These are phyloP conservation scores for Galago senegalensis DNA, from an alignment of 2,797 vertebrate species.

Conservation along the genomic window DNA sequence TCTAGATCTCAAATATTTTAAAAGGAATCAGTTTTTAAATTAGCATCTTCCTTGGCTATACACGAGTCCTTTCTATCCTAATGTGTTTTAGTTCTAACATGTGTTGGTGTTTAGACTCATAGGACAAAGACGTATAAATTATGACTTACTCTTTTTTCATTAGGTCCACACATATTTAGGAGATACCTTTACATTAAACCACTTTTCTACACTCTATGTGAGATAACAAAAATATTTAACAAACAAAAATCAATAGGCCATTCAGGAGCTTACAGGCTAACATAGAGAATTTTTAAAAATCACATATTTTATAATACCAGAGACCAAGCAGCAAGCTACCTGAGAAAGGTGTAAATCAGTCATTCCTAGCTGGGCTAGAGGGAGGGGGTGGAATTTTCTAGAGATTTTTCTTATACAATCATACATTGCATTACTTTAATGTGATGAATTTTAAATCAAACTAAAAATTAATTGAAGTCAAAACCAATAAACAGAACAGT, in stretches of 20 bases:
- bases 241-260: constrained; percentile 16
- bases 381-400: not conserved
- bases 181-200: not conserved
- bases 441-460: constrained; percentile 53
- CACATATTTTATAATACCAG: not conserved
- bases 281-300: not conserved
- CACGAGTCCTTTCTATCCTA: not conserved
- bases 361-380: not conserved
- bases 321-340: not conserved
- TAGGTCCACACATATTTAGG: constrained; percentile 54
- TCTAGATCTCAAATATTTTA: constrained; percentile 48
- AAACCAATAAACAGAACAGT: constrained; percentile 42
- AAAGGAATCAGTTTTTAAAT: not conserved
- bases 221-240: constrained; percentile 39
- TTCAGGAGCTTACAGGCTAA: not conserved
- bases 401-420: constrained; percentile 50
- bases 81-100: not conserved
- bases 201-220: not conserved
- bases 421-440: constrained; percentile 49
- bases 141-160: not conserved
- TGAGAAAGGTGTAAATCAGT: not conserved
- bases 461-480: constrained; percentile 67
- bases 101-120: not conserved
- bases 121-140: not conserved
- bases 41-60: not conserved